Conservation (phyloP, 2,113 vertebrate species). For the Geococcyx californianus region DNA sequence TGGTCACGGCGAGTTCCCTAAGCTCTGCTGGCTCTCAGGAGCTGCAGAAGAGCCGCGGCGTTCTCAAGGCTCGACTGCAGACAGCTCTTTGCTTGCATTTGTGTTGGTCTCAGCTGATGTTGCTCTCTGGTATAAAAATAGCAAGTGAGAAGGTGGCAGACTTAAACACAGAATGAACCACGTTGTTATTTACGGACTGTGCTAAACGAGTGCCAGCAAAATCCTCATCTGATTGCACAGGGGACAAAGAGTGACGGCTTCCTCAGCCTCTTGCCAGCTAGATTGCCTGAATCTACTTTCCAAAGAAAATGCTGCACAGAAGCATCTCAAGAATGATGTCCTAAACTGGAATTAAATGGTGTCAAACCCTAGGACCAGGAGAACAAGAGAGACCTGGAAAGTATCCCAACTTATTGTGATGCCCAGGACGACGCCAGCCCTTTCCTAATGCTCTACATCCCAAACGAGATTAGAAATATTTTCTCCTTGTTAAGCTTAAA, state of each 20-base stretch:
- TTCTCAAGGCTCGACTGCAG: neutral
- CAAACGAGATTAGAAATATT: neutral
- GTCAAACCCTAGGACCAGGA: neutral
- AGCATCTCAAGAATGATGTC: accelerated
- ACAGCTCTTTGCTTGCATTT: neutral
- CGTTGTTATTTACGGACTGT: neutral
- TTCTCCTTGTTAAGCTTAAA: neutral
- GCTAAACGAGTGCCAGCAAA: neutral
- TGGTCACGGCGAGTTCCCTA: neutral
- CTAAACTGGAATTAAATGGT: neutral
- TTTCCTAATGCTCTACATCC: neutral
- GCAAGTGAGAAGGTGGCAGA: neutral
- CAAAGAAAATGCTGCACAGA: neutral
- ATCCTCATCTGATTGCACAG: neutral
- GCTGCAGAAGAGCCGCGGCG: neutral
- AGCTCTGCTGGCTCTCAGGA: neutral
- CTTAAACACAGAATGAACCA: neutral
- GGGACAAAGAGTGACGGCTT: neutral
- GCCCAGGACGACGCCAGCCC: neutral
- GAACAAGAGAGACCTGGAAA: neutral
- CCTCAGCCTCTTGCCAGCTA: neutral
- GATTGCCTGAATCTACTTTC: neutral
- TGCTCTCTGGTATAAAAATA: neutral
- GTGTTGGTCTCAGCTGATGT: neutral
- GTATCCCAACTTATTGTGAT: neutral